These are phyloP conservation scores for Eriosoma lanigerum DNA, from an alignment of 1,140 invertebrate species.

Conservation along the genomic window DNA sequence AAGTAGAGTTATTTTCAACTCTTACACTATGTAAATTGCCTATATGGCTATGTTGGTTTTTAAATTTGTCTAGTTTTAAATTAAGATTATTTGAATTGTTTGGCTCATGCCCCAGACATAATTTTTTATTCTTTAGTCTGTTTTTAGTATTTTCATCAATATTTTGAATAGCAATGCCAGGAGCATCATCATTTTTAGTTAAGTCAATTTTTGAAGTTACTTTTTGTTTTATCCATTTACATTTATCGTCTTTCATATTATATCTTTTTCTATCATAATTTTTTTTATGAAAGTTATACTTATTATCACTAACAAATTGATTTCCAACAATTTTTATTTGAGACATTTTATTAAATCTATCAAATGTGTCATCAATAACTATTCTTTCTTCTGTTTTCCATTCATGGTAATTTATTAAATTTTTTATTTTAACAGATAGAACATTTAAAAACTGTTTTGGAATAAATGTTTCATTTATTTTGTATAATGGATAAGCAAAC, in stretches of 20 bases:
- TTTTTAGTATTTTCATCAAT: no score
- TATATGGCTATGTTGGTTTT: no score
- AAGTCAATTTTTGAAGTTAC: not conserved
- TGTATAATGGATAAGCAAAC: not conserved
- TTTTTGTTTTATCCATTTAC: not conserved
- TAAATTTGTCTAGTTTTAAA: no score
- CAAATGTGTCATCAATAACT: not conserved
- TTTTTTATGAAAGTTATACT: no score
- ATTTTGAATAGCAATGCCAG: no score
- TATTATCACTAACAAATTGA: no score
- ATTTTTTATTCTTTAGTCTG: no score
- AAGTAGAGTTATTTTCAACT: no score
- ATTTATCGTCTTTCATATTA: not conserved
- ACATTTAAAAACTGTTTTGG: slow-evolving; percentile 11
- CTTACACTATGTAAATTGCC: no score
- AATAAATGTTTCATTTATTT: not conserved
- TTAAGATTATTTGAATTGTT: no score
- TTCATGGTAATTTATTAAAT: not conserved
- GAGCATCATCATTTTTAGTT: no score
- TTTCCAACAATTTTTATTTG: not conserved
- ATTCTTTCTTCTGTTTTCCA: slow-evolving; percentile 18
- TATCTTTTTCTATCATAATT: not conserved
- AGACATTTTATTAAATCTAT: not conserved
- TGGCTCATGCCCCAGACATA: no score
- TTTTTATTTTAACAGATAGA: not conserved